Evolutionary conservation across 2,797 vertebrate species (phyloP), one percentile per base, ranked within the genome.

Genomic region (Sebastolobus altivelis): DNA sequence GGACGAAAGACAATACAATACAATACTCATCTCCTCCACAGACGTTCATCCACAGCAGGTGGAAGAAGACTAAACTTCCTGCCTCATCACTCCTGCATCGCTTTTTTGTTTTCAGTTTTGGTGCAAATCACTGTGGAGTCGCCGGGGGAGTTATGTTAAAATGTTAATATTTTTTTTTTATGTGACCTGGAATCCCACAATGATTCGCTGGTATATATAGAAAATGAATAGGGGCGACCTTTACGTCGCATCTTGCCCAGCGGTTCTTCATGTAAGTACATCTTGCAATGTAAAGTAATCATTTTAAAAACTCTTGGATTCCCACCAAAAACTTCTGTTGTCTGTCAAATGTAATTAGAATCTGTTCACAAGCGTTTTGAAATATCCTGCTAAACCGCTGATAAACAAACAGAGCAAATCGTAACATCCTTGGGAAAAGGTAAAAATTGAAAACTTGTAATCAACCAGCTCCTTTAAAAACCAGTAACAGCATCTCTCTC

Each of bases 371-470:
- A n/a, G 52, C 20, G 8, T n/a, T 37, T 27, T 58, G 4, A 77
- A 63, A 55, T 43, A 20, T 55, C 25, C 29, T 29, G 31, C 12
- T 16, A 20, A 33, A 20, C 31, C 20, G 11, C 67, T 11, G n/a
- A 54, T 5, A 46, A 72, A 35, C 27, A 62, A 52, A 55, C 10
- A 73, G 18, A 62, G 5, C 12, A 10, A 60, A 13, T 25, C 25
- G 25, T 25, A 25, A 18, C 20, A 9, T 37, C 0, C 27, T 52
- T 0, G 1, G 59, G 2, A n/a, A n/a, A 20, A 33, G 5, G 2
- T 7, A 7, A 69, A 75, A 25, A 25, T 25, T 25, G 25, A 25
- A 25, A 62, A 71, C 20, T 5, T 37, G 35, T 27, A 35, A 49
- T 38, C 14, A 71, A 38, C 13, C 6, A 22, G 16, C 58, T 62